Percentiles rank a stretch among this genome's conserved stretches.
Conservation (phyloP, 2,797 vertebrate genomes). For the Enteromius argenteus region DNA sequence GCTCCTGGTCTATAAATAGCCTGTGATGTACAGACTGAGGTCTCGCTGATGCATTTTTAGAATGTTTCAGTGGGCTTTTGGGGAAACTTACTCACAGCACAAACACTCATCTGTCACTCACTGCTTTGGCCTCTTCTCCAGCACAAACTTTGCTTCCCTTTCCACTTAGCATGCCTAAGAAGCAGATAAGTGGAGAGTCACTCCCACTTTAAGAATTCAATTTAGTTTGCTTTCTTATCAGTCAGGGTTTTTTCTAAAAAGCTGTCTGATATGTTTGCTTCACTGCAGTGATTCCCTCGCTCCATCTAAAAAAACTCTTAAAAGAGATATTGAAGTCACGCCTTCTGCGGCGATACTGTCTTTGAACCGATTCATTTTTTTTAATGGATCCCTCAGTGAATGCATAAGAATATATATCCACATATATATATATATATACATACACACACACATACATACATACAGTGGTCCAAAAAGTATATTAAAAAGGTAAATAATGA, state of each 20-base stretch:
- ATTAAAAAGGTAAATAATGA: too few relatives aligned
- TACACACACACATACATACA: too few relatives aligned
- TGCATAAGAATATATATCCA: neutral
- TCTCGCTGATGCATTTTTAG: slow-evolving; percentile 72
- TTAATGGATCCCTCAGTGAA: neutral
- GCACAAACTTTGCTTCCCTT: slow-evolving; percentile 59
- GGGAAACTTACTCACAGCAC: slow-evolving; percentile 42
- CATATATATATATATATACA: too few relatives aligned
- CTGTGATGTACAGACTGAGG: slow-evolving; percentile 63
- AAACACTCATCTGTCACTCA: slow-evolving; percentile 51
- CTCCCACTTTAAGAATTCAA: slow-evolving; percentile 50
- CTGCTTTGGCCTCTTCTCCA: slow-evolving; percentile 50
- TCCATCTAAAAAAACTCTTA: neutral
- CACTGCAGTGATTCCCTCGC: neutral
- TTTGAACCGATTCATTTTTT: neutral
- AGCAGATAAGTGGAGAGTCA: slow-evolving; percentile 41
- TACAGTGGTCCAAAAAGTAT: too few relatives aligned
- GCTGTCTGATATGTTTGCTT: slow-evolving; percentile 31
- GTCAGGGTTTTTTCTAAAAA: slow-evolving; percentile 30
- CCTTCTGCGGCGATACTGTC: neutral
- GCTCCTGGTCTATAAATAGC: slow-evolving; percentile 71
- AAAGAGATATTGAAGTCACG: neutral
- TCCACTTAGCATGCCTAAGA: slow-evolving; percentile 56
- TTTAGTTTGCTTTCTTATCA: slow-evolving; percentile 42
- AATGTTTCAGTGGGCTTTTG: slow-evolving; percentile 72